A percentile compares a stretch with the other conserved stretches of the same genome.
Evolutionary conservation across 2,888 invertebrate species (phyloP).

Genomic region (Chelonus formosanus): DNA sequence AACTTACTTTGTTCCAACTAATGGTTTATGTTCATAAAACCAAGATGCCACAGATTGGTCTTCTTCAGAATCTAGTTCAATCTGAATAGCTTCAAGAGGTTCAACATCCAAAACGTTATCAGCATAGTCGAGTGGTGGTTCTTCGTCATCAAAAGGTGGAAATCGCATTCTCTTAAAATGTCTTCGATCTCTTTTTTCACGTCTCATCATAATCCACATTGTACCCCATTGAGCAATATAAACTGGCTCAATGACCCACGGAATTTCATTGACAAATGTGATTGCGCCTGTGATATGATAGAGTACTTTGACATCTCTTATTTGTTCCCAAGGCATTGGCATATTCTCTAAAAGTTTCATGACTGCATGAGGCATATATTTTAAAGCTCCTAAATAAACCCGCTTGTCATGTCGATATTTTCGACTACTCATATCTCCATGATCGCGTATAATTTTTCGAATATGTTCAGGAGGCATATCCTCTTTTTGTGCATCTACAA

Average conservation of each 20-base stretch:
- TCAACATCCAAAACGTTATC: constrained; percentile 99
- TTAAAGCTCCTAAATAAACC: constrained; percentile 95
- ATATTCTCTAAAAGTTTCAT: constrained; percentile 99
- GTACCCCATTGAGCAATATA: constrained; percentile 99
- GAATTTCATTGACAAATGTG: constrained; percentile 99
- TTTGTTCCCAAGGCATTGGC: constrained; percentile 99
- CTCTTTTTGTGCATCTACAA: constrained; percentile 98
- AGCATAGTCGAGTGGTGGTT: constrained; percentile 98
- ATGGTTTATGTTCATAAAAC: constrained; percentile 98
- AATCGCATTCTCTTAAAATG: constrained; percentile 99
- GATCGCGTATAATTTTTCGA: constrained; percentile 97
- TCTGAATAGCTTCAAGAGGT: constrained; percentile 98
- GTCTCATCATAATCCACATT: constrained; percentile 99
- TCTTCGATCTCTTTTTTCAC: constrained; percentile 97
- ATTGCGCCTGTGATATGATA: constrained; percentile 99
- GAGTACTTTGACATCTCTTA: constrained; percentile 92
- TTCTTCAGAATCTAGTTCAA: constrained; percentile 96
- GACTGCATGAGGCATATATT: constrained; percentile 99
- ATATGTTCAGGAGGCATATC: constrained; percentile 99
- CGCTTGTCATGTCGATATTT: constrained; percentile 99
- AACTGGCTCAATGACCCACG: constrained; percentile 99
- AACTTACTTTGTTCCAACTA: constrained; percentile 85
- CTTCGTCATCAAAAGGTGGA: constrained; percentile 99
- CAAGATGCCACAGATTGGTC: constrained; percentile 90
- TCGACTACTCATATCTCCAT: constrained; percentile 99